These are phyloP conservation scores for Linyphia triangularis DNA, from an alignment of 2,888 invertebrate species.

Conservation along the genomic window DNA sequence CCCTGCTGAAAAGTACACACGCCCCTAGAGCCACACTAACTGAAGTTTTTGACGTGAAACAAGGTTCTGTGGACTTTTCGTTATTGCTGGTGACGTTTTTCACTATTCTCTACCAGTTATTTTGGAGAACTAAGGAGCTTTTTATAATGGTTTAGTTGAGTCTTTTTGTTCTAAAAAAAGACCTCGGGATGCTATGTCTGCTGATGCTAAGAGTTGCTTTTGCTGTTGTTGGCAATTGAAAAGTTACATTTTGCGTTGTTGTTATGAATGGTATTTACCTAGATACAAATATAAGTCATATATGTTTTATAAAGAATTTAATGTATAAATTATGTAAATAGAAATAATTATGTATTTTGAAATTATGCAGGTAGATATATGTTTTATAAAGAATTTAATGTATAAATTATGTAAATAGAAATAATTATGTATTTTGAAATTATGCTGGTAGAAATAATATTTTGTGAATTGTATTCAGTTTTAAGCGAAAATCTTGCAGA, in stretches of 20 bases:
- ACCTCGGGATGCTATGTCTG: constrained; percentile 13
- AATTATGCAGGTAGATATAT: too few relatives aligned
- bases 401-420: too few relatives aligned
- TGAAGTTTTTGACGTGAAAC: constrained; percentile 42
- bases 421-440: too few relatives aligned
- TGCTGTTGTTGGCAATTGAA: not conserved
- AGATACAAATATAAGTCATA: too few relatives aligned
- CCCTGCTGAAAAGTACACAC: constrained; percentile 25
- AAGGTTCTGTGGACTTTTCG: constrained; percentile 1
- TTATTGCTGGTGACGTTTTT: constrained; percentile 16
- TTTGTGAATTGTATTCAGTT: too few relatives aligned
- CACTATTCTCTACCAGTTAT: constrained; percentile 2
- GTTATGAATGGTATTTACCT: not conserved
- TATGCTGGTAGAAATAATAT: too few relatives aligned
- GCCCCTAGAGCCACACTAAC: constrained; percentile 21
- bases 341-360: too few relatives aligned
- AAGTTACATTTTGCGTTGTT: not conserved
- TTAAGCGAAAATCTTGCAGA: too few relatives aligned
- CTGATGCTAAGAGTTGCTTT: not conserved
- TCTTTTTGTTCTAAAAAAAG: not conserved
- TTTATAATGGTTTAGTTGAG: constrained; percentile 10
- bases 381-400: too few relatives aligned
- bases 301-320: too few relatives aligned
- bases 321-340: too few relatives aligned
- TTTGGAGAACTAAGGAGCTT: not conserved